phyloP scores from a whole-genome alignment of 1,140 invertebrate genomes.

The Drosophila obscura region DNA sequence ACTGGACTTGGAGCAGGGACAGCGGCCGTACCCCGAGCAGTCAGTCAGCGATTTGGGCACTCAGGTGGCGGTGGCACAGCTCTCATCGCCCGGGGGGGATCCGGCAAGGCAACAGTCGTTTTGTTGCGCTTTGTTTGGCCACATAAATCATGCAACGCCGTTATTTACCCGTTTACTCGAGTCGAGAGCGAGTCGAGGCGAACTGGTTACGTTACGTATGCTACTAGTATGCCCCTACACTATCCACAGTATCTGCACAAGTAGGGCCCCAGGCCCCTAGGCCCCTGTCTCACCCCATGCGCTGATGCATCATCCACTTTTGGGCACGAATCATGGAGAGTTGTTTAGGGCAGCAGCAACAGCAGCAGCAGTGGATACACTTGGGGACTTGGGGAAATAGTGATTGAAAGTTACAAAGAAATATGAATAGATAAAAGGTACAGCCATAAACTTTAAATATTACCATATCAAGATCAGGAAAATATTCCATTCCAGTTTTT shows the following conservation, averaged over 20 bases:
- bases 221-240: conserved; percentile 12
- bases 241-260: conserved; percentile 52
- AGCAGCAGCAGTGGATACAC: too few relatives aligned
- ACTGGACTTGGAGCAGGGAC: conserved; percentile 41
- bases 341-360: background rate
- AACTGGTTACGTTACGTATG: conserved; percentile 61
- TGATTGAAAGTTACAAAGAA: too few relatives aligned
- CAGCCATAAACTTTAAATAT: too few relatives aligned
- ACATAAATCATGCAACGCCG: conserved; percentile 74
- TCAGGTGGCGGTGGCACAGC: conserved; percentile 63
- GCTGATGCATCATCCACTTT: conserved; percentile 6
- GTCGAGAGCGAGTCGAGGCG: conserved; percentile 20
- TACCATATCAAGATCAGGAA: too few relatives aligned
- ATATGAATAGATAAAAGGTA: too few relatives aligned
- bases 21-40: background rate
- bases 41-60: conserved; percentile 41
- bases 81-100: conserved; percentile 26
- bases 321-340: conserved; percentile 1
- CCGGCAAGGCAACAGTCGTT: conserved; percentile 8
- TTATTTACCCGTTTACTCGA: conserved; percentile 51
- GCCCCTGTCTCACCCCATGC: conserved; percentile 5
- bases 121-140: conserved; percentile 46
- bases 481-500: too few relatives aligned
- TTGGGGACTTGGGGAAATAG: too few relatives aligned
- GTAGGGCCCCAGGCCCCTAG: conserved; percentile 28